Conservation (phyloP, 1,140 invertebrate species). For the Lordiphosa clarofinis region DNA sequence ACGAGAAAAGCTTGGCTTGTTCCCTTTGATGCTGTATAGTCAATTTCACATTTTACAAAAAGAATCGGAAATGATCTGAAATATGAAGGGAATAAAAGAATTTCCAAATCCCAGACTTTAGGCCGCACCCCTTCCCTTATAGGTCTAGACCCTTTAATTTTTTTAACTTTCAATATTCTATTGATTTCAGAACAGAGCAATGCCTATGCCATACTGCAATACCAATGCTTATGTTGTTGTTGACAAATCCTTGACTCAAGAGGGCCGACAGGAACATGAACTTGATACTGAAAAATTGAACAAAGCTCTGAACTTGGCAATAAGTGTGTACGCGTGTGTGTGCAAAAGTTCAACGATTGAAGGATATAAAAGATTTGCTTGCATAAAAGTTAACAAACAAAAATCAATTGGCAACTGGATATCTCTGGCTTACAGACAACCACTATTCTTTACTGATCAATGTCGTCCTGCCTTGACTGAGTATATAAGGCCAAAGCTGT, state of each 20-base stretch:
- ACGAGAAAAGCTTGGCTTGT: no score
- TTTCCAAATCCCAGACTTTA: no score
- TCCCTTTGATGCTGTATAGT: no score
- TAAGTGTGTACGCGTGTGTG: not conserved
- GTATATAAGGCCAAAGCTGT: conserved; percentile 3
- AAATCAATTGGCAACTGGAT: conserved; percentile 51
- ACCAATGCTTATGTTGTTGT: conserved; percentile 17
- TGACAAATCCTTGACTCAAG: conserved; percentile 40
- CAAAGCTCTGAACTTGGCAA: conserved; percentile 29
- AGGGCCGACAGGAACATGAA: conserved; percentile 48
- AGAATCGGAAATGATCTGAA: no score
- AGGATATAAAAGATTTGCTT: conserved; percentile 48
- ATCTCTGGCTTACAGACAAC: no score
- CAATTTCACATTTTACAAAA: no score
- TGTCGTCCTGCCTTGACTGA: not conserved
- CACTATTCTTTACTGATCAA: no score
- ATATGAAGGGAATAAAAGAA: no score
- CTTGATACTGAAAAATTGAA: conserved; percentile 52
- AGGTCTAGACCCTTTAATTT: no score
- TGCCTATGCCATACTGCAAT: not conserved
- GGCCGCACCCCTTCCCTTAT: no score
- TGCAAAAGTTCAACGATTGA: not conserved
- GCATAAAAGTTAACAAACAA: conserved; percentile 63
- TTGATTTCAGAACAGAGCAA: conserved; percentile 7
- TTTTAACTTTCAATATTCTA: conserved; percentile 9